A percentile compares a stretch with the other conserved stretches of the same genome.
These are phyloP conservation scores for Platygyra sinensis DNA, from an alignment of 64 coral and sea anemone genomes.

Conservation along the genomic window DNA sequence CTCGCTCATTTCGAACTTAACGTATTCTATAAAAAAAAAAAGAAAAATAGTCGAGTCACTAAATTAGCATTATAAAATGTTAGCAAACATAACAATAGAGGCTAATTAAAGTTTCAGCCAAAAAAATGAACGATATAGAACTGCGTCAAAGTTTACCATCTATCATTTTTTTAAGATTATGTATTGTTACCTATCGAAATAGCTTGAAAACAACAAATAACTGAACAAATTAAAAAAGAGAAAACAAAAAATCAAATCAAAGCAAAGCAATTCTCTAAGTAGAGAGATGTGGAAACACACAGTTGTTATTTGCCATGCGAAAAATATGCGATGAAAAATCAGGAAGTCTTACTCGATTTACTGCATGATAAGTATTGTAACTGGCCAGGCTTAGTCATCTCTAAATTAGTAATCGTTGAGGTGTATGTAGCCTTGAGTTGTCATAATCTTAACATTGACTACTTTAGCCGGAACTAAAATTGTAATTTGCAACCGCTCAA, in stretches of 20 bases:
- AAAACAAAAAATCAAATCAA: neutral
- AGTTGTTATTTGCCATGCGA: no score
- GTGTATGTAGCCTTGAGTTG: neutral
- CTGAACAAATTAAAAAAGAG: neutral
- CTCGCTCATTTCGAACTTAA: no score
- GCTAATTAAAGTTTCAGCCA: neutral
- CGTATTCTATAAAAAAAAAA: no score
- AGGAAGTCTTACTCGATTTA: neutral
- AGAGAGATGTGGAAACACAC: no score
- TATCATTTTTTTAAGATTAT: neutral
- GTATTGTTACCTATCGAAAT: neutral
- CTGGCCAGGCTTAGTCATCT: neutral
- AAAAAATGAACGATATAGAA: neutral
- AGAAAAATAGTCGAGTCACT: neutral
- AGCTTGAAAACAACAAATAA: neutral
- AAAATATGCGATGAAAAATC: no score
- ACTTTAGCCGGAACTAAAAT: no score
- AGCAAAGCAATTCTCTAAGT: no score
- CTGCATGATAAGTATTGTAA: neutral
- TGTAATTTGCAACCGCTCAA: neutral
- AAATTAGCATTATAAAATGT: neutral
- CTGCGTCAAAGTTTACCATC: no score
- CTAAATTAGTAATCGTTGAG: no score
- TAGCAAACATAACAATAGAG: no score
- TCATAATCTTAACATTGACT: no score